Evolutionary conservation across 2,888 invertebrate genomes (phyloP).

Genomic region (Torymus aiolomorphi): DNA sequence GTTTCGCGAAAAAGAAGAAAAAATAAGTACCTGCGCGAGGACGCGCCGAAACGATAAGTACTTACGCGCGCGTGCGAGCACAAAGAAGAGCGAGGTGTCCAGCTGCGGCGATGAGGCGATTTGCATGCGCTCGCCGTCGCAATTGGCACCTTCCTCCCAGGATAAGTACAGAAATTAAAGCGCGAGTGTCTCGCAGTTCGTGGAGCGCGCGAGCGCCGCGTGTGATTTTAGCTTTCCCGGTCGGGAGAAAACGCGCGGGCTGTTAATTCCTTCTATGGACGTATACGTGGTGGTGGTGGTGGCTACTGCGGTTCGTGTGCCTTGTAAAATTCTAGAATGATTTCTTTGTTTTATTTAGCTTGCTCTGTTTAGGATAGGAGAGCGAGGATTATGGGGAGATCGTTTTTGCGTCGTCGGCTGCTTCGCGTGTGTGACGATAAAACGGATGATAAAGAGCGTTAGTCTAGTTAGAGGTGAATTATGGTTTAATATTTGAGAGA

Average conservation of each 20-base stretch:
- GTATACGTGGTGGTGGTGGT: neutral
- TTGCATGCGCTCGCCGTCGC: conserved; percentile 58
- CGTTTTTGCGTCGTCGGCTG: neutral
- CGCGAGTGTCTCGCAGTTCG: neutral
- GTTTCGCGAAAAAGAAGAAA: conserved; percentile 5
- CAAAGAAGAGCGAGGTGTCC: conserved; percentile 7
- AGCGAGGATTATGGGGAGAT: neutral
- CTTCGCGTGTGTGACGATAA: neutral
- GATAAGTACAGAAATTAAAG: conserved; percentile 58
- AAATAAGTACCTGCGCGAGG: neutral
- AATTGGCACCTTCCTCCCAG: conserved; percentile 59
- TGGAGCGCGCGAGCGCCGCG: neutral
- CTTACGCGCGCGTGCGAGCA: neutral
- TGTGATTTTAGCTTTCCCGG: conserved; percentile 19
- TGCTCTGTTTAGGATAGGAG: too few relatives aligned
- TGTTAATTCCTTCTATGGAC: conserved; percentile 20
- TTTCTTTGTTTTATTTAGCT: neutral
- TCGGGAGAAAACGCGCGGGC: conserved; percentile 23
- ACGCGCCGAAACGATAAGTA: neutral
- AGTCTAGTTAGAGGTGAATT: conserved; percentile 2
- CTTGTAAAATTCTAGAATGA: conserved; percentile 25
- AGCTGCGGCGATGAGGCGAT: conserved; percentile 39
- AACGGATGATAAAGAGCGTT: conserved; percentile 1
- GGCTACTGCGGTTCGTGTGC: neutral
- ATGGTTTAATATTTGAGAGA: too few relatives aligned